Percentiles rank a stretch among this genome's conserved stretches.
These are phyloP conservation scores for Schizopygopsis malacanthus DNA, from an alignment of 2,797 vertebrate genomes.

Conservation along the genomic window DNA sequence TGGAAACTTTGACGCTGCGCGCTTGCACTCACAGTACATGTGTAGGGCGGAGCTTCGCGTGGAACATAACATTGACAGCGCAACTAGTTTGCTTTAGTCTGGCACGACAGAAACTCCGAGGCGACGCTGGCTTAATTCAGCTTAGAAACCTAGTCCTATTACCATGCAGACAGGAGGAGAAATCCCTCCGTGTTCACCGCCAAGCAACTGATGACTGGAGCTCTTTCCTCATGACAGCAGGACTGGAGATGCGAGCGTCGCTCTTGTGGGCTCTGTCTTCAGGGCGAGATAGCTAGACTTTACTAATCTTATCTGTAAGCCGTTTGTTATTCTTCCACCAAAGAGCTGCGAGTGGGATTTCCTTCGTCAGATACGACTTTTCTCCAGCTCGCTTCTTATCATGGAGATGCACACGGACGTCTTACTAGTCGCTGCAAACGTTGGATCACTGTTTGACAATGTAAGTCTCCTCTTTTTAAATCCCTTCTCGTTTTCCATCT, in stretches of 20 bases:
- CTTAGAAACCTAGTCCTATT: slow-evolving; percentile 75
- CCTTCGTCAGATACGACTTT: slow-evolving; percentile 41
- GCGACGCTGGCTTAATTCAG: slow-evolving; percentile 63
- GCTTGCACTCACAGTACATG: slow-evolving; percentile 22
- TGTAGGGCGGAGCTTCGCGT: slow-evolving; percentile 70
- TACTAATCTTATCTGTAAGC: slow-evolving; percentile 33
- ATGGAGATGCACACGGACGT: slow-evolving; percentile 79
- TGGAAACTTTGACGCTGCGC: slow-evolving; percentile 45
- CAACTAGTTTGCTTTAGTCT: slow-evolving; percentile 18
- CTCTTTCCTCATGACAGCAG: slow-evolving; percentile 51
- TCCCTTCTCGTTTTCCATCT: neutral
- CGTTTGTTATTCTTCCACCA: slow-evolving; percentile 9
- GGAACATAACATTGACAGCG: slow-evolving; percentile 54
- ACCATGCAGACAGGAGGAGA: slow-evolving; percentile 59
- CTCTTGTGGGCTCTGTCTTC: slow-evolving; percentile 33
- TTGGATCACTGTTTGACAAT: slow-evolving; percentile 84
- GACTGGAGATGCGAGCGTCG: slow-evolving; percentile 42
- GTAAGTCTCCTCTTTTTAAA: slow-evolving; percentile 72
- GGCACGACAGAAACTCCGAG: slow-evolving; percentile 41
- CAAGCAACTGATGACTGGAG: slow-evolving; percentile 53
- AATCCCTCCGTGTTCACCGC: slow-evolving; percentile 50
- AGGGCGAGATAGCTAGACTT: slow-evolving; percentile 49
- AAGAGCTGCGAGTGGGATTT: slow-evolving; percentile 24
- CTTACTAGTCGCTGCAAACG: slow-evolving; percentile 84
- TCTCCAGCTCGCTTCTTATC: slow-evolving; percentile 57